These are phyloP conservation scores for Cherax quadricarinatus DNA, from an alignment of 1,140 invertebrate genomes.

Conservation along the genomic window DNA sequence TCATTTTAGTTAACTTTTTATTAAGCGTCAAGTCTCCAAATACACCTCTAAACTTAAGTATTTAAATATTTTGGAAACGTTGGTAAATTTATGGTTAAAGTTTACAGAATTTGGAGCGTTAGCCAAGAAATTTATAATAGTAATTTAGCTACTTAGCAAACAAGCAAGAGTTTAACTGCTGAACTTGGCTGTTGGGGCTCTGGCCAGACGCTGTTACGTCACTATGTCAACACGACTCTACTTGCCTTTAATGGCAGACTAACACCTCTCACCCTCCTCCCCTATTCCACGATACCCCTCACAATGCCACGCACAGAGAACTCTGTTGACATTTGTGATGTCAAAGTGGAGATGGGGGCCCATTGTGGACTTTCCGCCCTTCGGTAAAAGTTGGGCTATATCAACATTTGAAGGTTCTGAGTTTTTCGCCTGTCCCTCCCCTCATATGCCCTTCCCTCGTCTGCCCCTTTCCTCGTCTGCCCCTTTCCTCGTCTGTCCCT, in stretches of 20 bases:
- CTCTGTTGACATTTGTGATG: constrained; percentile 26
- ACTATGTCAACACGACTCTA: neutral
- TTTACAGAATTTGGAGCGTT: neutral
- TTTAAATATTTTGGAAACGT: no score
- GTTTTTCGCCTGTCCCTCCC: neutral
- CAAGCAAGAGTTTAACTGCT: neutral
- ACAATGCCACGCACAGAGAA: constrained; percentile 32
- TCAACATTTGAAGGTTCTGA: constrained; percentile 15
- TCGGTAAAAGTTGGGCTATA: constrained; percentile 26
- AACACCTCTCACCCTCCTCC: neutral
- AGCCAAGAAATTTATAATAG: neutral
- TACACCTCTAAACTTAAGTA: no score
- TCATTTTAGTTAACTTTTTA: no score
- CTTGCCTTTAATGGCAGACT: constrained; percentile 29
- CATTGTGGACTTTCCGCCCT: constrained; percentile 25
- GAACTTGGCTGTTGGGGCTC: neutral
- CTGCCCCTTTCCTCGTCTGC: no score
- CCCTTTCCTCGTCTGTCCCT: no score
- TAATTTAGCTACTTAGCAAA: neutral
- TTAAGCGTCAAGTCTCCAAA: no score
- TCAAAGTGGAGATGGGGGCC: constrained; percentile 12
- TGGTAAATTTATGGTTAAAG: no score
- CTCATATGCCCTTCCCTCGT: no score
- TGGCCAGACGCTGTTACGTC: constrained; percentile 6
- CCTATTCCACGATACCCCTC: neutral